phyloP scores from a whole-genome alignment of 2,797 vertebrate genomes.

The Girardinus metallicus region DNA sequence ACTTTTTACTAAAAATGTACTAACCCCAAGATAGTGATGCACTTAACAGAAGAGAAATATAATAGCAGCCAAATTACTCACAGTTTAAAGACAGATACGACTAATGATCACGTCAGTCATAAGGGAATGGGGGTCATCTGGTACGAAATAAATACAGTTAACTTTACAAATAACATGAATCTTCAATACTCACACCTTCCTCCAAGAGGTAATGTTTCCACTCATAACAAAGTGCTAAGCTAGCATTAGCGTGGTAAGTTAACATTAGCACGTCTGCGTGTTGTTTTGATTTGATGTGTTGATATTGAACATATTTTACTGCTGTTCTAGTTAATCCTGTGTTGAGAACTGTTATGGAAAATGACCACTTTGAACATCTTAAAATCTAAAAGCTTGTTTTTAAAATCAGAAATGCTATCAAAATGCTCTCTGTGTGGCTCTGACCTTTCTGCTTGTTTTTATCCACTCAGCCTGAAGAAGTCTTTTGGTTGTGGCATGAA shows the following conservation, averaged over 20 bases:
- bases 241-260: too few species aligned
- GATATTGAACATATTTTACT: neutral
- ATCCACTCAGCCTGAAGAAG: constrained; percentile 82
- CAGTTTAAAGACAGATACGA: neutral
- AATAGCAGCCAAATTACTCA: neutral
- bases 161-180: too few species aligned
- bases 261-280: too few species aligned
- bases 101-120: neutral
- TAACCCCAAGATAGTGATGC: neutral
- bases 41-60: neutral
- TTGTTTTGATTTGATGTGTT: neutral
- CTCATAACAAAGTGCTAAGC: neutral
- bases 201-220: neutral
- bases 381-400: neutral
- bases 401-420: neutral
- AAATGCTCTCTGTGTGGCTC: neutral
- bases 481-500: constrained; percentile 84
- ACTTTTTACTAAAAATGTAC: neutral
- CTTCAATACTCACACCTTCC: neutral
- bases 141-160: too few species aligned
- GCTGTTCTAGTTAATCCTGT: neutral
- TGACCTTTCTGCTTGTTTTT: neutral
- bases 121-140: too few species aligned
- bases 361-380: neutral
- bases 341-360: neutral